Percentiles rank a stretch among this genome's conserved stretches.
These are phyloP conservation scores for Eurystomus gularis DNA, from an alignment of 2,113 vertebrate species.

Conservation along the genomic window DNA sequence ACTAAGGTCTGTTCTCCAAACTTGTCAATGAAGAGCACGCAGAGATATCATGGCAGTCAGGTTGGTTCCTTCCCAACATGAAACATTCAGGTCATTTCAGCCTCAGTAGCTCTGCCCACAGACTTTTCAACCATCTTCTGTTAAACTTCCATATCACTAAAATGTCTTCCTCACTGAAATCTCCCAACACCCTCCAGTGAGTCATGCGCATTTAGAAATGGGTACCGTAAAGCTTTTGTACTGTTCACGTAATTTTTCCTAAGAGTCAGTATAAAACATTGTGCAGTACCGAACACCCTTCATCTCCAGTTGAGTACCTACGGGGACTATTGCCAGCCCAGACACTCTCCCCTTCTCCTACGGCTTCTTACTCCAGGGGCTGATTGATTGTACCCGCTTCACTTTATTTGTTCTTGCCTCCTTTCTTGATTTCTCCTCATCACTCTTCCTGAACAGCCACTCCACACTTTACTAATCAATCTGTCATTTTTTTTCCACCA, in stretches of 20 bases:
- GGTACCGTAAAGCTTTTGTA: not conserved
- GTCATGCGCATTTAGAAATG: not conserved
- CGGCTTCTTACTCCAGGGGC: not conserved
- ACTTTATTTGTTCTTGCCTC: slow-evolving; percentile 24
- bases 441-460: slow-evolving; percentile 31
- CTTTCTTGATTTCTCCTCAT: slow-evolving; percentile 39
- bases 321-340: not conserved
- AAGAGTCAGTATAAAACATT: not conserved
- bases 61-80: not conserved
- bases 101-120: not conserved
- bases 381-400: slow-evolving; percentile 31
- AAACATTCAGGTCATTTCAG: not conserved
- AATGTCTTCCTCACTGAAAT: not conserved
- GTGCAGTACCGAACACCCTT: not conserved
- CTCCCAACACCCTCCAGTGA: not conserved
- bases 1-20: not conserved
- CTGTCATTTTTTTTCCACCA: not conserved
- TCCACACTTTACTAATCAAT: slow-evolving; percentile 15
- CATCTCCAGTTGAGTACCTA: not conserved
- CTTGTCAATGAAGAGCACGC: not conserved
- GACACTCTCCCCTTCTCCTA: not conserved
- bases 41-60: rapidly evolving
- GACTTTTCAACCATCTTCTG: not conserved
- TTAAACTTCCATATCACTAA: not conserved
- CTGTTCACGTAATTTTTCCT: not conserved